Evolutionary conservation across 2,113 vertebrate species (phyloP), one percentile per base, ranked within the genome.

Genomic region (Halichoeres trimaculatus): DNA sequence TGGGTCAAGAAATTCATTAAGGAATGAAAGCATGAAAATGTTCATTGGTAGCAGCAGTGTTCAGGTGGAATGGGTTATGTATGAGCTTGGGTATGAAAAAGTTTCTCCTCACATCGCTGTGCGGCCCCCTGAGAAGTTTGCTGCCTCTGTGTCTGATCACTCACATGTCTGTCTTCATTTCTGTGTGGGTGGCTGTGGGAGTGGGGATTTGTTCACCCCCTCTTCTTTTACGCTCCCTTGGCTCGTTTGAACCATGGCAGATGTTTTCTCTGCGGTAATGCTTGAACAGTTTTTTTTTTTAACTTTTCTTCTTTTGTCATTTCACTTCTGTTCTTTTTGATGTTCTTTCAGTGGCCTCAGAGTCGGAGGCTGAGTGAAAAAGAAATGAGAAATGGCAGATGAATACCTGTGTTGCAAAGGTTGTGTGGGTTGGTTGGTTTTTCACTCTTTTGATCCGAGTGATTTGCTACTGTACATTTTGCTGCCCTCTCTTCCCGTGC

Each of bases 261-360:
- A 73, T 82, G 77, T 85, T 80, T 85, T 57, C 64, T 86, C 68
- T 55, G 38, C 35, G 8, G 70, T 51, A 34, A 78, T 2, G n/a
- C 60, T 69, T 35, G 56, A 51, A 67, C 35, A 61, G 57, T 55
- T 35, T 85, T 78, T 76, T 11, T 71, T 65, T 47, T 10, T 58
- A 54, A 52, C 51, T 41, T 20, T 12, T 38, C 48, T 23, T 56
- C 4, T 20, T 38, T 38, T 70, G 20, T 45, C 13, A 54, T 73
- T 74, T 53, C 17, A 38, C 67, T 66, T 66, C 2, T 43, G 61
- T 36, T 65, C 12, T 47, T 52, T 56, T 34, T 51, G 47, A n/a
- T 57, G 11, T 65, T 36, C 26, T 47, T 8, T 4, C 53, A 70
- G 38, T 52, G n/a, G 6, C 38, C 22, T 38, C 24, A 19, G 13